These are phyloP conservation scores for Rousettus leschenaultii DNA, from an alignment of 2,113 vertebrate species.

Conservation along the genomic window DNA sequence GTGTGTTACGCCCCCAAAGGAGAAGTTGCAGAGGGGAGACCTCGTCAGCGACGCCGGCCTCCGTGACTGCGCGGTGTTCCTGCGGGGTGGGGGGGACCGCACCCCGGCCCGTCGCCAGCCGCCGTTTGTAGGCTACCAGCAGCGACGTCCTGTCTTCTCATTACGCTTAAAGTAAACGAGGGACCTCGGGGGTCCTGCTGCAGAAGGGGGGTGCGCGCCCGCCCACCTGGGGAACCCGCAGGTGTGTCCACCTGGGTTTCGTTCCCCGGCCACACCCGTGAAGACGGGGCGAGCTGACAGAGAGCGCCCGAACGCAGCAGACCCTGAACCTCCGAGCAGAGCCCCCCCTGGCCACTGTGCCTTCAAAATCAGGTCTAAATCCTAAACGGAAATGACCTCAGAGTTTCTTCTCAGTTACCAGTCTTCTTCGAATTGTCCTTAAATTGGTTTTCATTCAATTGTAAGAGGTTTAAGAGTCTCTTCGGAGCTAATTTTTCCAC, in stretches of 20 bases:
- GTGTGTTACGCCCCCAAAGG: neutral
- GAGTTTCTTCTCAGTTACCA: neutral
- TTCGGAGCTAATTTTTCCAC: conserved; percentile 69
- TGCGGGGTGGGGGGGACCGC: neutral
- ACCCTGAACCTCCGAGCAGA: too few species aligned
- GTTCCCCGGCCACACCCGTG: fast-evolving
- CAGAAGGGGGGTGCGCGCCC: fast-evolving
- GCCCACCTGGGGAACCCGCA: fast-evolving
- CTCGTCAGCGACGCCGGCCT: neutral
- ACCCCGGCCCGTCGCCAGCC: too few species aligned
- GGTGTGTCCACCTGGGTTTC: neutral
- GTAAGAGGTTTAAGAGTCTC: conserved; percentile 49
- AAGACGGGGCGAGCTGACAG: neutral
- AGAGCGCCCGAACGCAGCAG: neutral
- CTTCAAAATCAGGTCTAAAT: neutral
- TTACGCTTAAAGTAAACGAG: neutral
- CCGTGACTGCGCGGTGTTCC: conserved; percentile 16
- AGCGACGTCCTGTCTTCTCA: neutral
- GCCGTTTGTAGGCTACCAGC: neutral
- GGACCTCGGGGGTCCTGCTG: fast-evolving
- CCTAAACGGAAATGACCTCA: conserved; percentile 25
- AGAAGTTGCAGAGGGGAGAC: neutral
- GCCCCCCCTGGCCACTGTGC: fast-evolving
- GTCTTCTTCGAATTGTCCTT: conserved; percentile 24
- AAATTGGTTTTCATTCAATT: conserved; percentile 56